A percentile compares a stretch with the other conserved stretches of the same genome.
Evolutionary conservation across 2,113 vertebrate species (phyloP).

Genomic region (Carassius auratus): DNA sequence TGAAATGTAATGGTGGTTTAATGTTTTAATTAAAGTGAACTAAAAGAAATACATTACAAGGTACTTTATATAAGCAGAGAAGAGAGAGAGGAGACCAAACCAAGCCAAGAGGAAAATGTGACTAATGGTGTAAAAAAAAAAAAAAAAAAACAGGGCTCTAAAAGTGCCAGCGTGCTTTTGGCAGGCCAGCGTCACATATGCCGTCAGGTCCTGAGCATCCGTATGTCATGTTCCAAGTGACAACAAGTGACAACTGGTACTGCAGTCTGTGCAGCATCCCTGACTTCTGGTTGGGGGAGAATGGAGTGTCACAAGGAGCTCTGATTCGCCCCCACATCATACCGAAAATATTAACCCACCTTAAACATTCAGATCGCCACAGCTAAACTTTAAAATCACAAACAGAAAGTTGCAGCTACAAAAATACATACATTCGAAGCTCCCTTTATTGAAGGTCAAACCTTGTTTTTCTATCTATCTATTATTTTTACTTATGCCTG

Average conservation of each 20-base stretch:
- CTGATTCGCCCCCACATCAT: conserved; percentile 37
- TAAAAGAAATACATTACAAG: neutral
- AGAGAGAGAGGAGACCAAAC: conserved; percentile 9
- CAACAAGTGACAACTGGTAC: conserved; percentile 59
- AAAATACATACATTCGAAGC: neutral
- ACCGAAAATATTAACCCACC: neutral
- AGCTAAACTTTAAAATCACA: neutral
- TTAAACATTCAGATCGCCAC: neutral
- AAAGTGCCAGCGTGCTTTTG: conserved; percentile 55
- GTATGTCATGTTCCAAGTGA: conserved; percentile 55
- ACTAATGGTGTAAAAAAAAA: conserved; percentile 56
- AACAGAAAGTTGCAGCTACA: neutral
- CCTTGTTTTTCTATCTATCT: neutral
- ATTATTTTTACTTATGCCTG: neutral
- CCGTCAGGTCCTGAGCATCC: conserved; percentile 52
- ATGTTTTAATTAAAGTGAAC: neutral
- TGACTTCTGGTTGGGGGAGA: conserved; percentile 33
- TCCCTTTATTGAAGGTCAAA: neutral
- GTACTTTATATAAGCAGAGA: conserved; percentile 7
- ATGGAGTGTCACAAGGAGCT: conserved; percentile 33
- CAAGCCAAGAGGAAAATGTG: conserved; percentile 58
- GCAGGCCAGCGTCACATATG: conserved; percentile 54
- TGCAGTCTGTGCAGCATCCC: conserved; percentile 54
- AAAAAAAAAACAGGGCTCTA: neutral
- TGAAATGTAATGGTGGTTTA: neutral